Base-by-base conservation (phyloP, 2,113 vertebrate genomes). In the Myotis lucifugus region DNA sequence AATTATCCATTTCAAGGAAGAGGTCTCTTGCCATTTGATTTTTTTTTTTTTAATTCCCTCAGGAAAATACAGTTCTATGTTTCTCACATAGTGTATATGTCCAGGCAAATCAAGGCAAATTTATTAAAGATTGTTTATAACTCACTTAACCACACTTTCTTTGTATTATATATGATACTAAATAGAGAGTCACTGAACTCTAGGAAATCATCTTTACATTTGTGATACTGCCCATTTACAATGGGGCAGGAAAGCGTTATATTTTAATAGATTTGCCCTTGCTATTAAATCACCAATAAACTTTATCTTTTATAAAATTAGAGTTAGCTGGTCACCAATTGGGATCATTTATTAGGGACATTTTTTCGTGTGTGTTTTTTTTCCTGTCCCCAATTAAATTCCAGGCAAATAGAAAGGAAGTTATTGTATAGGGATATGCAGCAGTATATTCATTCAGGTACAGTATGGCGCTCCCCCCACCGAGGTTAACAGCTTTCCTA, bases 271-370 rank as follows among this genome's bases (percentile, higher is more conserved):
- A 25, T 42, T 94, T 93, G 13, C 3, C 52, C 34, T 93, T 78
- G 56, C 54, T 93, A 32, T 81, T 94, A 86, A 77, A 46, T 90
- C 29, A 59, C 56, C 37, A 85, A 18, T 76, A 64, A 92, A 77
- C 11, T 92, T 88, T 67, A 34, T 88, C 87, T 89, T 78, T 70
- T 29, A 85, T 88, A 78, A 85, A 85, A 48, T 73, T 93, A 50
- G 42, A 88, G 11, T 82, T 91, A 85, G 19, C 29, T 66, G 37
- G 34, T 52, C 19, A 79, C n/a, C 42, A 64, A 0, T 67, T 78
- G 3, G 40, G 82, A 59, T 73, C 59, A 46, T 87, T 90, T 5
- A 40, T 72, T 82, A 70, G 54, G 61, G 34, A 64, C 32, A 15
- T 40, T 79, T 95, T 85, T 73, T 14, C 59, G 23, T 76, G 10